Conservation (phyloP, 1,140 invertebrate genomes). For the Chironomus striatipennis region DNA sequence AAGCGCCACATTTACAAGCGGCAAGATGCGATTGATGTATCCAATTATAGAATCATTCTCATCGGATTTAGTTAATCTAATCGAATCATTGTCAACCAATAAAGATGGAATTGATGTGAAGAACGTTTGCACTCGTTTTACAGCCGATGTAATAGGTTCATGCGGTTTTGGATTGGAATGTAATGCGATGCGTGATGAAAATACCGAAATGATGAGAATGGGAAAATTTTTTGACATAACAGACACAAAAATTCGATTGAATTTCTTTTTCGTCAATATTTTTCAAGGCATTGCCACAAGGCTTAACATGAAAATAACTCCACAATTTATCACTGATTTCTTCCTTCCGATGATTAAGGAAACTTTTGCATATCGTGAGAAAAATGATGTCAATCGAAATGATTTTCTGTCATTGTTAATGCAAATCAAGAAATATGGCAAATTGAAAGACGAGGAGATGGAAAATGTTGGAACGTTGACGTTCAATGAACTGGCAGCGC, state of each 20-base stretch:
- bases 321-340: slow-evolving; percentile 37
- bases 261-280: slow-evolving; percentile 21
- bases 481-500: slow-evolving; percentile 28
- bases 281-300: slow-evolving; percentile 28
- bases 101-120: slow-evolving; percentile 43
- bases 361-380: slow-evolving; percentile 38
- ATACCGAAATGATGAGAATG: slow-evolving; percentile 34
- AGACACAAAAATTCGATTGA: not conserved
- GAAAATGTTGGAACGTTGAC: slow-evolving; percentile 20
- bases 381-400: slow-evolving; percentile 38
- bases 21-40: slow-evolving; percentile 52
- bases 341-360: slow-evolving; percentile 38
- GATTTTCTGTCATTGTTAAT: slow-evolving; percentile 45
- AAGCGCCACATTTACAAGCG: slow-evolving; percentile 53
- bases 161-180: slow-evolving; percentile 50
- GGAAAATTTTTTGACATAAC: not conserved
- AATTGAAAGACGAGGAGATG: slow-evolving; percentile 25
- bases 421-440: slow-evolving; percentile 39
- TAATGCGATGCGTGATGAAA: slow-evolving; percentile 43
- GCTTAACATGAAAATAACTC: slow-evolving; percentile 27
- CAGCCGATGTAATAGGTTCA: slow-evolving; percentile 47
- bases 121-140: slow-evolving; percentile 42
- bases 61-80: slow-evolving; percentile 39
- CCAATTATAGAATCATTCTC: slow-evolving; percentile 42
- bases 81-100: slow-evolving; percentile 30